Conservation (phyloP, 1,140 invertebrate genomes). For the Apocrypta bakeri region DNA sequence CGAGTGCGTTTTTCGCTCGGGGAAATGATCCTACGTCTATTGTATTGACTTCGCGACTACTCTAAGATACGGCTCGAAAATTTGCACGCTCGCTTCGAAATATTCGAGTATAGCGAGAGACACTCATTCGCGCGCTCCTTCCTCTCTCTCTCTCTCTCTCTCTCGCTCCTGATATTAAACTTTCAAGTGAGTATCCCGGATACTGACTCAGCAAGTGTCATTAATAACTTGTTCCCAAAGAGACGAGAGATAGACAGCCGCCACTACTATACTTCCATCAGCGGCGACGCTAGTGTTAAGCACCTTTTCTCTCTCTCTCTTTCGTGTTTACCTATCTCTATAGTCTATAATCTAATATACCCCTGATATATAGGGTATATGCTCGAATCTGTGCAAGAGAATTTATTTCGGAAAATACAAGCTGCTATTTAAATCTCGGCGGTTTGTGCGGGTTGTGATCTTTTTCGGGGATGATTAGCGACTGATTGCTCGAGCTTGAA, state of each 20-base stretch:
- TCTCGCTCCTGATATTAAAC: slow-evolving; percentile 59
- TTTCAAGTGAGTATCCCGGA: slow-evolving; percentile 57
- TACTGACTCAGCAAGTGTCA: slow-evolving; percentile 64
- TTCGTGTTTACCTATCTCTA: no score
- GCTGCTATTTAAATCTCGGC: neutral
- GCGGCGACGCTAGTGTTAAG: neutral
- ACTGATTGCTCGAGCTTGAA: neutral
- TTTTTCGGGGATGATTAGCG: neutral
- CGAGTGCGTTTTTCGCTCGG: neutral
- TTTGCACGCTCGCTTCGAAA: slow-evolving; percentile 5
- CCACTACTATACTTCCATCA: no score
- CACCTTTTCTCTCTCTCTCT: no score
- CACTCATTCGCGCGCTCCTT: slow-evolving; percentile 48
- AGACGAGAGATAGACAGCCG: slow-evolving; percentile 53
- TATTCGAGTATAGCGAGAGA: slow-evolving; percentile 25
- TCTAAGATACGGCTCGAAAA: neutral
- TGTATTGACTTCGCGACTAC: no score
- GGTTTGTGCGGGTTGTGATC: neutral
- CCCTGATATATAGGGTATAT: no score
- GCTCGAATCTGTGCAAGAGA: no score
- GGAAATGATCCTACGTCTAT: neutral
- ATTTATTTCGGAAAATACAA: no score
- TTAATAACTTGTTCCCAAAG: slow-evolving; percentile 57
- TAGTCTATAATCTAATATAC: no score
- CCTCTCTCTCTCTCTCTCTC: no score